Evolutionary conservation across 2,888 invertebrate genomes (phyloP).

Genomic region (Pollenia amentaria): DNA sequence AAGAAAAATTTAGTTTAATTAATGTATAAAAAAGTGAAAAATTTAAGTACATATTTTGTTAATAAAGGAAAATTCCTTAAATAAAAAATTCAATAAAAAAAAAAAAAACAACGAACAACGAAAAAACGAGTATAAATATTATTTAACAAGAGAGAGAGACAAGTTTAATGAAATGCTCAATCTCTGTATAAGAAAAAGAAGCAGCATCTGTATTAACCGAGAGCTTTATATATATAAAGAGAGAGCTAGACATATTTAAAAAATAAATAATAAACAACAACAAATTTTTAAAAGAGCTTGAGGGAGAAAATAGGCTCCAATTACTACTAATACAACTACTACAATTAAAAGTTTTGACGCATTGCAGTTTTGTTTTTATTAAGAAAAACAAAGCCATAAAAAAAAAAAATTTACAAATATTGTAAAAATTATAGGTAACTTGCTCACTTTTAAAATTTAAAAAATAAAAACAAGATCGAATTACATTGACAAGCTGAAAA

Average conservation of each 20-base stretch:
- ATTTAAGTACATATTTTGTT: slow-evolving; percentile 41
- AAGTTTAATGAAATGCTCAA: slow-evolving; percentile 4
- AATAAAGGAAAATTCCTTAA: slow-evolving; percentile 68
- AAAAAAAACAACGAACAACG: slow-evolving; percentile 49
- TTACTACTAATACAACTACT: slow-evolving; percentile 36
- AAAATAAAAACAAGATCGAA: slow-evolving; percentile 31
- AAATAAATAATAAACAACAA: slow-evolving; percentile 14
- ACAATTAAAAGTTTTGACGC: slow-evolving; percentile 46
- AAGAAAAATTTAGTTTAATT: not conserved
- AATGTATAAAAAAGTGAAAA: slow-evolving; percentile 29
- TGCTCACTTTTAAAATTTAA: slow-evolving; percentile 26
- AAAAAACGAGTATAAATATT: slow-evolving; percentile 66
- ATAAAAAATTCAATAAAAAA: slow-evolving; percentile 36
- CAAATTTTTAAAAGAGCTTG: slow-evolving; percentile 5
- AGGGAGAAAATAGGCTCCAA: slow-evolving; percentile 56
- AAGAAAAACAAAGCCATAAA: slow-evolving; percentile 14
- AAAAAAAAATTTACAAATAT: not conserved
- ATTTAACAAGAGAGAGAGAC: slow-evolving; percentile 64
- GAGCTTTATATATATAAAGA: slow-evolving; percentile 1
- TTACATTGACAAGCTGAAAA: slow-evolving; percentile 62
- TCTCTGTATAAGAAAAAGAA: slow-evolving; percentile 37
- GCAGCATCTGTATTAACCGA: not conserved
- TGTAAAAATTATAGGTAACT: slow-evolving; percentile 1
- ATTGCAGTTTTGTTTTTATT: slow-evolving; percentile 53
- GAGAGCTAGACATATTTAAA: slow-evolving; percentile 15